Conservation (phyloP, 2,797 vertebrate genomes). For the Apodemus agrarius region DNA sequence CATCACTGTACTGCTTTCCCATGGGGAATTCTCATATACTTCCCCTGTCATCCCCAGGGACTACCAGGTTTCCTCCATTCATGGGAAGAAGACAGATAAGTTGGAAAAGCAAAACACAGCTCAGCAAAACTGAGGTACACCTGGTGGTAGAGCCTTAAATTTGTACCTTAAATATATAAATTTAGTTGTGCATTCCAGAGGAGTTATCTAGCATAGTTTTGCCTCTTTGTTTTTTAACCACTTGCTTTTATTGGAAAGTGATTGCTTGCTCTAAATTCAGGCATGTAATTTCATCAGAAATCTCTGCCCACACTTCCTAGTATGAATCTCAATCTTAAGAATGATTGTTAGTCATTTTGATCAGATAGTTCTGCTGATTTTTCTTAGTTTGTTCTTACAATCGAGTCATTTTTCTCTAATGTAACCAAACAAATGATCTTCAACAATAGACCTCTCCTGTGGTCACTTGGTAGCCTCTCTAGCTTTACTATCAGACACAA, state of each 20-base stretch:
- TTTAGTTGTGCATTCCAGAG: background rate
- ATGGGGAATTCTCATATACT: constrained; percentile 35
- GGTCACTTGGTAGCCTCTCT: background rate
- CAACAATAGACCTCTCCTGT: background rate
- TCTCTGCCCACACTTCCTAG: constrained; percentile 17
- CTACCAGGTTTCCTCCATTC: constrained; percentile 23
- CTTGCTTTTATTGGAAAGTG: constrained; percentile 26
- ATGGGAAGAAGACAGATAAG: background rate
- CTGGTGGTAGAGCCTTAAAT: background rate
- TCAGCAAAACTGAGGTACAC: background rate
- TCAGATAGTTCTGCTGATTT: background rate
- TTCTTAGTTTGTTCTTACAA: constrained; percentile 49
- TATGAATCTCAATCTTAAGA: background rate
- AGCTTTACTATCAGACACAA: background rate
- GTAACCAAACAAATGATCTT: background rate
- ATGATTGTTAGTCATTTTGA: constrained; percentile 5
- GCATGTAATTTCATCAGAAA: constrained; percentile 33
- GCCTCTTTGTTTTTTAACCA: background rate
- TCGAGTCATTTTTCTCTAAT: background rate
- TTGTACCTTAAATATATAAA: background rate
- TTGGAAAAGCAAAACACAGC: background rate
- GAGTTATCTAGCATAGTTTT: background rate
- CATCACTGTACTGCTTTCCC: constrained; percentile 42
- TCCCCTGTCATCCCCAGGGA: background rate
- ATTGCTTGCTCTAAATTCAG: constrained; percentile 33